A percentile compares a stretch with the other conserved stretches of the same genome.
Evolutionary conservation across 2,888 invertebrate species (phyloP).

Genomic region (Lithophane ornitopus): DNA sequence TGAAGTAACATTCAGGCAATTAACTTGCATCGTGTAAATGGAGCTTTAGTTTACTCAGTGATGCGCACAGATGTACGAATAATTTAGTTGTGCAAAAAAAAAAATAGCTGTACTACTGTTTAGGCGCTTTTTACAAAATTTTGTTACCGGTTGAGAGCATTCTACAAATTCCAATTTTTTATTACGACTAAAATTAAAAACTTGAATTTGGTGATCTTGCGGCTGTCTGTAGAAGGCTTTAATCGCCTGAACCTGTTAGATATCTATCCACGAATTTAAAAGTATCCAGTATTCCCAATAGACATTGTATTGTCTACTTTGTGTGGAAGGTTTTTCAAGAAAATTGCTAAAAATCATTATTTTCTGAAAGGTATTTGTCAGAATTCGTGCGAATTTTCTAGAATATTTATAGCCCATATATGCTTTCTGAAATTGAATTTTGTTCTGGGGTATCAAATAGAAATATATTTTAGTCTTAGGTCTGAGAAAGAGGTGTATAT

Average conservation of each 20-base stretch:
- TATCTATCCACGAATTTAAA: constrained; percentile 12
- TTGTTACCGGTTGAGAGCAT: too few species aligned
- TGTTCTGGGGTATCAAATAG: not conserved
- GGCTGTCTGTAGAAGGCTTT: not conserved
- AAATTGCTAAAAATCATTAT: constrained; percentile 26
- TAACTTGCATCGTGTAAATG: not conserved
- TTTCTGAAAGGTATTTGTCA: constrained; percentile 31
- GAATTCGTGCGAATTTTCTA: constrained; percentile 12
- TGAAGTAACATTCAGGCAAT: not conserved
- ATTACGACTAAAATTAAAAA: not conserved
- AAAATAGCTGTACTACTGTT: not conserved
- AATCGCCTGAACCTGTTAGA: constrained; percentile 4
- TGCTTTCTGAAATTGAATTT: constrained; percentile 2
- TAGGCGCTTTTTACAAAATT: not conserved
- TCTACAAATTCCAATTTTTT: not conserved
- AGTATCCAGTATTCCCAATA: constrained; percentile 24
- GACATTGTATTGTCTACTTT: constrained; percentile 11
- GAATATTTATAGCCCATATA: constrained; percentile 9
- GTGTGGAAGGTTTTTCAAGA: constrained; percentile 12
- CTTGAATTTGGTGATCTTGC: not conserved
- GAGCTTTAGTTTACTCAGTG: not conserved
- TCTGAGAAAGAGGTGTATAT: not conserved
- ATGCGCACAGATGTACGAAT: not conserved
- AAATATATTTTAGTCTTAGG: not conserved
- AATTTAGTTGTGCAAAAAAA: not conserved